phyloP scores from a whole-genome alignment of 2,888 invertebrate genomes.

The Lampropteryx suffumata region DNA sequence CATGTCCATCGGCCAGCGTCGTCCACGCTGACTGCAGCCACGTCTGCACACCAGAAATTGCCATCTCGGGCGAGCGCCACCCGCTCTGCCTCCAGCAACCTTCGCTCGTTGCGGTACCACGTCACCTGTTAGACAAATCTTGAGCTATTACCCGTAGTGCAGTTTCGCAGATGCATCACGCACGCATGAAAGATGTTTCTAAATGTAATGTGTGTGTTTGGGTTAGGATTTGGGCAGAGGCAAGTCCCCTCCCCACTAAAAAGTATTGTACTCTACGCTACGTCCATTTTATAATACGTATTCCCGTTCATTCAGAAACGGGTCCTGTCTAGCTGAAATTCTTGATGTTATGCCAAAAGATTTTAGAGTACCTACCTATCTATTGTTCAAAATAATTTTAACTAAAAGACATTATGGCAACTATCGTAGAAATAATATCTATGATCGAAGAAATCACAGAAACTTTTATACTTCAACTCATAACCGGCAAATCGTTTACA shows the following conservation, averaged over 20 bases:
- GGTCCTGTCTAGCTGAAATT: conserved; percentile 11
- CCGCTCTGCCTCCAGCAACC: conserved; percentile 88
- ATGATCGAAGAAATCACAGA: no score
- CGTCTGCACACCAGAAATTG: conserved; percentile 93
- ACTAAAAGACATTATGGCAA: not conserved
- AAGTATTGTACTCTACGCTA: no score
- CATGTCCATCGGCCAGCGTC: conserved; percentile 94
- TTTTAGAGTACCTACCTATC: not conserved
- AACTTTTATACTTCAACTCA: no score
- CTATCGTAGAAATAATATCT: no score
- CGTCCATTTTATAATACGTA: no score
- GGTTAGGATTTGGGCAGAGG: no score
- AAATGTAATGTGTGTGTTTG: no score
- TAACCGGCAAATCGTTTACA: no score
- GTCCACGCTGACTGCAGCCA: conserved; percentile 90
- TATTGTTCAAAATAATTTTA: conserved; percentile 11
- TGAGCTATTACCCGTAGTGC: no score
- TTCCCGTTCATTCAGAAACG: conserved; percentile 14
- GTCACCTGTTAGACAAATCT: conserved; percentile 84
- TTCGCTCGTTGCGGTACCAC: conserved; percentile 93
- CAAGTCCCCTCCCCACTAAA: no score
- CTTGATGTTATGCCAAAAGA: conserved; percentile 19
- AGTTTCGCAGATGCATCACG: no score
- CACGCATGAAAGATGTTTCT: no score
- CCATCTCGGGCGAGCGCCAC: conserved; percentile 91